Percentiles rank a stretch among this genome's conserved stretches.
Conservation (phyloP, 2,797 vertebrate genomes). For the Dromococcyx pavoninus region DNA sequence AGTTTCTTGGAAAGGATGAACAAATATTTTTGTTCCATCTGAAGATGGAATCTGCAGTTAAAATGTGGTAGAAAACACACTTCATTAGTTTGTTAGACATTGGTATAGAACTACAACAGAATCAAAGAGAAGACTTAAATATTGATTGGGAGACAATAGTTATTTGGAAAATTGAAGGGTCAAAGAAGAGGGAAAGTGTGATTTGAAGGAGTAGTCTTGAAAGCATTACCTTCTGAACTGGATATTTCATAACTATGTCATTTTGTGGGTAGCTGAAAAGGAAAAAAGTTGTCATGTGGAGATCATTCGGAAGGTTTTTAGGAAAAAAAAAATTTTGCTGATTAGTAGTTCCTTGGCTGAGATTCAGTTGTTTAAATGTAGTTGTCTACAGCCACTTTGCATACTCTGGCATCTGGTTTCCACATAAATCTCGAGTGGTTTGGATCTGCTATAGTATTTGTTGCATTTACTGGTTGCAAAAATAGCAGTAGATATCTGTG, state of each 20-base stretch:
- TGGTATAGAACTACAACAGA: background rate
- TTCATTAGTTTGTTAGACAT: background rate
- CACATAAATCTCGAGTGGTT: background rate
- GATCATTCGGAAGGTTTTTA: background rate
- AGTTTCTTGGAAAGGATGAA: background rate
- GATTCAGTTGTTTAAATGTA: background rate
- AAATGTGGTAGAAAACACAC: background rate
- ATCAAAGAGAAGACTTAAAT: background rate
- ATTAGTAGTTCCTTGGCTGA: background rate
- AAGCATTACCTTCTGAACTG: background rate
- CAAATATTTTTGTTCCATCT: too few relatives aligned
- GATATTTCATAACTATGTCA: background rate
- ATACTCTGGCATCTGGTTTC: background rate
- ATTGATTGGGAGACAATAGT: background rate
- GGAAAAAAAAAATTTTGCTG: background rate
- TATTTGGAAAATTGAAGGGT: background rate
- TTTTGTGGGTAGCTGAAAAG: background rate
- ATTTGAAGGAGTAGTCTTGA: background rate
- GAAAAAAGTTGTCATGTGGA: background rate
- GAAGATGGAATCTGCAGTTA: background rate
- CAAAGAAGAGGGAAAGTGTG: background rate
- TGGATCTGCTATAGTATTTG: background rate
- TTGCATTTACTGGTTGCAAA: background rate
- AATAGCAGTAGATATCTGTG: background rate
- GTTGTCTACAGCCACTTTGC: background rate